These are phyloP conservation scores for Atta cephalotes DNA, from an alignment of 1,140 invertebrate species.

Conservation along the genomic window DNA sequence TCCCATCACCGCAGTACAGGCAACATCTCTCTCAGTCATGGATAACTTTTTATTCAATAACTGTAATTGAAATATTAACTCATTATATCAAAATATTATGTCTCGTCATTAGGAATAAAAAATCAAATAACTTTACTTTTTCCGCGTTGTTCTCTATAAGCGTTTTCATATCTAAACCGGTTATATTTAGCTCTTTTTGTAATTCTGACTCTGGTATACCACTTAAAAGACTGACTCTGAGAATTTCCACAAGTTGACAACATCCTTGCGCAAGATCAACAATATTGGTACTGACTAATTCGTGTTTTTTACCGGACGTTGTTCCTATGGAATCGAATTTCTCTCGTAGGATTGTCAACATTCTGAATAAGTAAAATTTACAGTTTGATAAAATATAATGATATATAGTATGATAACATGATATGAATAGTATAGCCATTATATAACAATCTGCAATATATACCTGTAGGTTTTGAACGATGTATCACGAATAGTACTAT, in stretches of 20 bases:
- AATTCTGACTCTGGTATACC: conserved; percentile 80
- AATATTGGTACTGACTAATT: conserved; percentile 84
- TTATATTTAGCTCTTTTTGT: conserved; percentile 79
- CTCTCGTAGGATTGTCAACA: conserved; percentile 82
- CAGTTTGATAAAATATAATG: neutral
- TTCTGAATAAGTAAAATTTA: conserved; percentile 72
- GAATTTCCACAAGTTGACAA: conserved; percentile 85
- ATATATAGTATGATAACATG: too few species aligned
- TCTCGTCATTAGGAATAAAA: conserved; percentile 32
- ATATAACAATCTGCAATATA: conserved; percentile 8
- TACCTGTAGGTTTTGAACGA: conserved; percentile 89
- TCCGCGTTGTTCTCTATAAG: conserved; percentile 83
- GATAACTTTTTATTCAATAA: conserved; percentile 82
- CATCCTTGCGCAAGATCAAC: conserved; percentile 85
- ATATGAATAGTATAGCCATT: neutral
- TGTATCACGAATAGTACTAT: conserved; percentile 90
- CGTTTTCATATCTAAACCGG: conserved; percentile 84
- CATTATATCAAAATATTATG: neutral
- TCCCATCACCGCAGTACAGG: conserved; percentile 86
- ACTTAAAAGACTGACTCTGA: conserved; percentile 86
- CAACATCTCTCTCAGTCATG: conserved; percentile 84
- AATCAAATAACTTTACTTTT: conserved; percentile 74
- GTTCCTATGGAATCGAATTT: conserved; percentile 83
- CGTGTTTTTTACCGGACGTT: conserved; percentile 74
- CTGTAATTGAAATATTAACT: conserved; percentile 65